Evolutionary conservation across 2,113 vertebrate genomes (phyloP), one percentile per base, ranked within the genome.

Genomic region (Melanotaenia duboulayi): DNA sequence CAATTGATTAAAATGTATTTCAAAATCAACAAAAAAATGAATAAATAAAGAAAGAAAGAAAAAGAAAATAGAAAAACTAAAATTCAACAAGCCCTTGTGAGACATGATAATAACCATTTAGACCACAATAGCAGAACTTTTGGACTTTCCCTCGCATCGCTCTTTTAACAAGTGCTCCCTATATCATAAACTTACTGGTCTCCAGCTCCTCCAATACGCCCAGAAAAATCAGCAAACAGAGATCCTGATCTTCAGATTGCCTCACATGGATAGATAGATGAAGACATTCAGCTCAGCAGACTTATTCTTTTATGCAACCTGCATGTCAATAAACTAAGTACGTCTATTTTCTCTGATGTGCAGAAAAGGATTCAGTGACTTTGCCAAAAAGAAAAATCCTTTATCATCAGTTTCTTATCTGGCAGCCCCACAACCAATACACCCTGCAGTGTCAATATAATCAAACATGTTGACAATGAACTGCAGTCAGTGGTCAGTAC

Each of bases 191-290:
- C 35, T 1, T 25, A 66, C 48, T 56, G 13, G 23, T 57, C 28
- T 61, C 40, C 73, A 68, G 54, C 44, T 61, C n/a, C 37, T 46
- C 25, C 50, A 20, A 35, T 35, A 54, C 13, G 22, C 55, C 37
- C 58, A 56, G 2, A 65, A 20, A 62, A 65, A 65, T 50, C 17
- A 24, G 20, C n/a, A n/a, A n/a, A n/a, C n/a, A n/a, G n/a, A n/a
- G 20, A 71, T 35, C 57, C 64, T 48, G 69, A 35, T 63, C 37
- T 62, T 66, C 17, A 4, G 3, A 32, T 25, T 19, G 28, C n/a
- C 37, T 63, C 13, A 11, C 62, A 63, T 32, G 13, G 40, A 76
- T 28, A 76, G 44, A 76, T 19, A 72, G 67, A 60, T 73, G 58
- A 76, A 72, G 17, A 59, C 51, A 46, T 56, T 65, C 20, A 49